Percentiles rank a stretch among this genome's conserved stretches.
These are phyloP conservation scores for Oligia strigilis DNA, from an alignment of 2,888 invertebrate species.

Conservation along the genomic window DNA sequence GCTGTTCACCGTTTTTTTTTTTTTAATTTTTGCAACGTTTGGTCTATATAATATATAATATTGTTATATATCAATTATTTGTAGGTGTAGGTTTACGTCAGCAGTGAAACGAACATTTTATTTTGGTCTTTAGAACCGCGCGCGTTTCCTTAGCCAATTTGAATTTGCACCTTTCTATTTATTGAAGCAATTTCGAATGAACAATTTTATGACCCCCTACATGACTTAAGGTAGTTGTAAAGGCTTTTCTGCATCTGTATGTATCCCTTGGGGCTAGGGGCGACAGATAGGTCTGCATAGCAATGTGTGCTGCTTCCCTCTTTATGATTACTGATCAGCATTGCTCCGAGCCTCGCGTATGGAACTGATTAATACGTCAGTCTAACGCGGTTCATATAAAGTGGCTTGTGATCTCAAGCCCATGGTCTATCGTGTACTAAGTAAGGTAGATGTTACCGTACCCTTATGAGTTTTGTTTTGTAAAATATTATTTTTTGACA, in stretches of 20 bases:
- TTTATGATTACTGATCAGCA: constrained; percentile 63
- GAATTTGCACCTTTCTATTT: constrained; percentile 6
- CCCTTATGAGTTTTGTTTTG: background rate
- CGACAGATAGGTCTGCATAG: constrained; percentile 56
- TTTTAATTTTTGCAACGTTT: background rate
- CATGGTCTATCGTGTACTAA: background rate
- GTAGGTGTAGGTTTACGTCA: no score
- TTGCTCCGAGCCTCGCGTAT: constrained; percentile 45
- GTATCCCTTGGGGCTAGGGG: constrained; percentile 31
- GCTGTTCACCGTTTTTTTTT: no score
- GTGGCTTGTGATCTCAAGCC: background rate
- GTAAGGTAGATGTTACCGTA: background rate
- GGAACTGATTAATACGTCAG: constrained; percentile 50
- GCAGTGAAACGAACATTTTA: no score
- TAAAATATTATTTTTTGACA: no score
- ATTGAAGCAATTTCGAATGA: constrained; percentile 22
- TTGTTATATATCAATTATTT: background rate
- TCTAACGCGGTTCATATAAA: background rate
- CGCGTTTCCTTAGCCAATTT: background rate
- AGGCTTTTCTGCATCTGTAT: constrained; percentile 18
- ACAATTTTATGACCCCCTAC: constrained; percentile 38
- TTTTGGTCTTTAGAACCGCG: background rate
- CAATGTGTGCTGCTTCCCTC: constrained; percentile 55
- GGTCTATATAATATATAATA: background rate
- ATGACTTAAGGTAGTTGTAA: constrained; percentile 8